Percentiles rank a stretch among this genome's conserved stretches.
Evolutionary conservation across 2,888 invertebrate species (phyloP).

Genomic region (Parochlus steinenii): DNA sequence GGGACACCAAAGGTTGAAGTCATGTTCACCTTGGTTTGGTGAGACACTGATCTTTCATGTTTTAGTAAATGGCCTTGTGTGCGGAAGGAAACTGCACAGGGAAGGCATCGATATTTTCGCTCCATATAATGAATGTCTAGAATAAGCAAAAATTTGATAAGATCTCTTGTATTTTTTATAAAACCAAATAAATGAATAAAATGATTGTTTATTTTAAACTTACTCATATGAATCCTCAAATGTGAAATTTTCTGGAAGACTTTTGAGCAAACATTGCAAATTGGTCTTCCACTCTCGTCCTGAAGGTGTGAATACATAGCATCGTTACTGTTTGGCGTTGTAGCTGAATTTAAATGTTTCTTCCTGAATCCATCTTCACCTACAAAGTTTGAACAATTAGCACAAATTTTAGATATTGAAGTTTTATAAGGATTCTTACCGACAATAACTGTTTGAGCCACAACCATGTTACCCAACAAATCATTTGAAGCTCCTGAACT

Average conservation of each 20-base stretch:
- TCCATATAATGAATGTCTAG: conserved; percentile 95
- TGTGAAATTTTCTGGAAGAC: conserved; percentile 85
- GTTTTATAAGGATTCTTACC: too few relatives aligned
- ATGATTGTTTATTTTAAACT: too few relatives aligned
- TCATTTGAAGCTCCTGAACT: too few relatives aligned
- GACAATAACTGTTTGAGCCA: conserved; percentile 25
- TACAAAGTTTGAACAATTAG: conserved; percentile 39
- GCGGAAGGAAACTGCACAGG: conserved; percentile 80
- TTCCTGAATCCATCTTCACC: conserved; percentile 45
- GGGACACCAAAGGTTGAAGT: conserved; percentile 71
- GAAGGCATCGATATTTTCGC: conserved; percentile 77
- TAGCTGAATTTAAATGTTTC: conserved; percentile 29
- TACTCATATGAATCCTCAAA: conserved; percentile 77
- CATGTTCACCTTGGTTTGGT: conserved; percentile 84
- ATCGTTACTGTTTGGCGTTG: neutral
- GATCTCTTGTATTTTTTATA: too few relatives aligned
- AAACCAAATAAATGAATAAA: too few relatives aligned
- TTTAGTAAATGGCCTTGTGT: conserved; percentile 84
- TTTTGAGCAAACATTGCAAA: conserved; percentile 78
- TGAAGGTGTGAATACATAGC: conserved; percentile 5
- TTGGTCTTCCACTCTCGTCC: conserved; percentile 54
- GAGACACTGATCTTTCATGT: conserved; percentile 81
- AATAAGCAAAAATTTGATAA: too few relatives aligned
- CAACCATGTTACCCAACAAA: too few relatives aligned
- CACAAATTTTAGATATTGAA: conserved; percentile 35